Evolutionary conservation across 1,140 invertebrate species (phyloP).

Genomic region (Orius laevigatus): DNA sequence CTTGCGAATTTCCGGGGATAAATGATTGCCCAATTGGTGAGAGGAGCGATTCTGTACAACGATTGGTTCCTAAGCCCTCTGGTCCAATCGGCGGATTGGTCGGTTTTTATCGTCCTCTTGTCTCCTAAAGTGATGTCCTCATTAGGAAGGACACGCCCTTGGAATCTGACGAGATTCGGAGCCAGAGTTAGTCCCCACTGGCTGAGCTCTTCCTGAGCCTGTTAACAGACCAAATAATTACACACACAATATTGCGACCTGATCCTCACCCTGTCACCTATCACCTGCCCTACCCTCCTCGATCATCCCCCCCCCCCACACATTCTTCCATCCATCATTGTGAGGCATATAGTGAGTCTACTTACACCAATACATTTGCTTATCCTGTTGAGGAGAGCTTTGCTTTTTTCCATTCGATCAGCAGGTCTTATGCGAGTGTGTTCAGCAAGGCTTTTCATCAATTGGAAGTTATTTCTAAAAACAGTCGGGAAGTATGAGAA

Average conservation of each 20-base stretch:
- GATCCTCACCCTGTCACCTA: no score
- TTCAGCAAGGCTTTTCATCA: slow-evolving; percentile 66
- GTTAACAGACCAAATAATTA: slow-evolving; percentile 2
- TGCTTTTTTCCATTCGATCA: slow-evolving; percentile 35
- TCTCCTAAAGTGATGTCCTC: slow-evolving; percentile 51
- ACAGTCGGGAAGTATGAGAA: slow-evolving; percentile 3
- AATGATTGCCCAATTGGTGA: slow-evolving; percentile 9
- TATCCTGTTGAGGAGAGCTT: no score
- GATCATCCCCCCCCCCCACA: no score
- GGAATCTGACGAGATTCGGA: slow-evolving; percentile 36
- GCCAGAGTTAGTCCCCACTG: slow-evolving; percentile 64
- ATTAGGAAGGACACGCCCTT: slow-evolving; percentile 44
- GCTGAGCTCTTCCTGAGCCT: slow-evolving; percentile 13
- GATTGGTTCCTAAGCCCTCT: slow-evolving; percentile 22
- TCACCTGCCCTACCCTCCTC: no score
- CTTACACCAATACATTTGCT: no score
- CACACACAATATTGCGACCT: neutral
- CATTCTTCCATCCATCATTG: no score
- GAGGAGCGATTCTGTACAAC: neutral
- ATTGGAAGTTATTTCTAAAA: slow-evolving; percentile 31
- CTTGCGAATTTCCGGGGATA: neutral
- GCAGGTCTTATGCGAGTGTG: slow-evolving; percentile 64
- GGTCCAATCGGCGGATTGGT: slow-evolving; percentile 41
- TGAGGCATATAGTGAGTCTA: no score
- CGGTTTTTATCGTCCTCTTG: slow-evolving; percentile 20